phyloP scores from a whole-genome alignment of 2,797 vertebrate genomes.

The Graptemys geographica region DNA sequence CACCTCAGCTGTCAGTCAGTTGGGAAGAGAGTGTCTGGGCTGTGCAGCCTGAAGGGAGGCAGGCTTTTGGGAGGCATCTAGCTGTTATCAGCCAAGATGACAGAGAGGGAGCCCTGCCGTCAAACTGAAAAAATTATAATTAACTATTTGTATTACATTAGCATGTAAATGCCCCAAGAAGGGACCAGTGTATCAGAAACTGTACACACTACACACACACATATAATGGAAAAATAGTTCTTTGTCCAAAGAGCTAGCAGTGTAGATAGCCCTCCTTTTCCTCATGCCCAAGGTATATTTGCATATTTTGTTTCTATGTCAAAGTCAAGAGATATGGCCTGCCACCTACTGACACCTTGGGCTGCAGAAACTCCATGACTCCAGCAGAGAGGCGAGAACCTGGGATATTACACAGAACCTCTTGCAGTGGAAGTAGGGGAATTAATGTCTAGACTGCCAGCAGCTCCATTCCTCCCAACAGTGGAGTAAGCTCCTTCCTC shows the following conservation, averaged over 20 bases:
- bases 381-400: neutral
- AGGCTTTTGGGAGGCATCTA: neutral
- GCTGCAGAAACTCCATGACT: neutral
- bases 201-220: neutral
- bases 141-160: accelerated
- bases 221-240: neutral
- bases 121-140: neutral
- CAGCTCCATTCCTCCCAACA: neutral
- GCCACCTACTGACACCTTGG: neutral
- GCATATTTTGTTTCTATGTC: neutral
- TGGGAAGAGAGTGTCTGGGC: neutral
- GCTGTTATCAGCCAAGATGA: neutral
- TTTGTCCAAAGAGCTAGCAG: neutral
- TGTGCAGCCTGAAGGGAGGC: neutral
- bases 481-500: neutral
- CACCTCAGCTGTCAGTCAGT: neutral
- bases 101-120: accelerated
- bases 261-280: neutral
- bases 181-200: neutral
- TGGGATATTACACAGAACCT: neutral
- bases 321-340: neutral
- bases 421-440: neutral
- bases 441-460: neutral
- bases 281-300: neutral
- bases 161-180: neutral